phyloP scores from a whole-genome alignment of 2,797 vertebrate species.

The Acanthiza pusilla region DNA sequence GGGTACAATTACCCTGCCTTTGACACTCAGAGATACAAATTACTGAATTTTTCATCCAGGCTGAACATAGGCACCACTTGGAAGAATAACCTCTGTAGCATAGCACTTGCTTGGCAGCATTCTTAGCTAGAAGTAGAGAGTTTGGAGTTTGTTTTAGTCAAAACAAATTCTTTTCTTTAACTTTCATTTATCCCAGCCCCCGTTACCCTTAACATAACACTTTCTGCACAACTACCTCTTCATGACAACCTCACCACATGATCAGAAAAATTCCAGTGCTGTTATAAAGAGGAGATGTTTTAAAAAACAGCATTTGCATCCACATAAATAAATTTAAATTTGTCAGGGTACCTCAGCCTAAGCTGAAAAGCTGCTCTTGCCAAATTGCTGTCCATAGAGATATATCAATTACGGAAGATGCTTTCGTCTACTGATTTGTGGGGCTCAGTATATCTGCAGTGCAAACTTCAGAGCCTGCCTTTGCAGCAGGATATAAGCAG shows the following conservation, averaged over 20 bases:
- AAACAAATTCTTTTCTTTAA: not conserved
- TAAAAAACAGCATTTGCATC: not conserved
- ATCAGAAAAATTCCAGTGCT: not conserved
- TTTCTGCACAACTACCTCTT: not conserved
- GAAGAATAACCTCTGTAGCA: not conserved
- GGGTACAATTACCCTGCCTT: not conserved
- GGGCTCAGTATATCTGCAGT: not conserved
- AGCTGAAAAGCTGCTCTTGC: not conserved
- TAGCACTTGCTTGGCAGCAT: not conserved
- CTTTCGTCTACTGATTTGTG: not conserved
- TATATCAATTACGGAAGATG: not conserved
- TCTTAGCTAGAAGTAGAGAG: not conserved
- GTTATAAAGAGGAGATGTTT: not conserved
- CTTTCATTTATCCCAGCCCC: not conserved
- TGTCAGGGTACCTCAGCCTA: not conserved
- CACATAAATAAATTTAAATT: not conserved
- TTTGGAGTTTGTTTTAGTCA: not conserved
- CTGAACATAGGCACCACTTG: not conserved
- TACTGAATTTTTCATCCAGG: not conserved
- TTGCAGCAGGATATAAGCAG: not conserved
- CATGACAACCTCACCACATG: not conserved
- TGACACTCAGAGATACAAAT: not conserved
- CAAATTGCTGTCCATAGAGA: not conserved
- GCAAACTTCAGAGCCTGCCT: not conserved
- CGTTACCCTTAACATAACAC: not conserved